Percentiles rank a stretch among this genome's conserved stretches.
Conservation (phyloP, 53 echinoderm and acorn worm species). For the Echinarachnius parma region DNA sequence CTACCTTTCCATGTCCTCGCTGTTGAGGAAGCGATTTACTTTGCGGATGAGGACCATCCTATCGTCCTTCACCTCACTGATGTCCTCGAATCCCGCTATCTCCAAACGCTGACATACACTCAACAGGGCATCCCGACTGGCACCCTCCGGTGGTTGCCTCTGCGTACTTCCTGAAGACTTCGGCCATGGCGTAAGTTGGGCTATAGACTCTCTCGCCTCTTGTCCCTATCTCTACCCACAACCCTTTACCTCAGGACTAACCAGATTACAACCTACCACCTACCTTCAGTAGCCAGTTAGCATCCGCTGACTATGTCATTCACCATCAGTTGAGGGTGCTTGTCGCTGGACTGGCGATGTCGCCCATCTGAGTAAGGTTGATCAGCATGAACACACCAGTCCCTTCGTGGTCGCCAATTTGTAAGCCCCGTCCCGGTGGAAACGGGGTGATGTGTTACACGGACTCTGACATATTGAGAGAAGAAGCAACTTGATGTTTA, state of each 20-base stretch:
- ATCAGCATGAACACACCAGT: slow-evolving; percentile 12
- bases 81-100: not conserved
- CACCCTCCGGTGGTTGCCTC: not conserved
- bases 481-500: no score
- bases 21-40: not conserved
- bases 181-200: slow-evolving; percentile 7
- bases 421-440: slow-evolving; percentile 2
- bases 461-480: no score
- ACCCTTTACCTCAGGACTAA: slow-evolving; percentile 10
- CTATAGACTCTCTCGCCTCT: not conserved
- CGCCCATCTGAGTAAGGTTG: not conserved
- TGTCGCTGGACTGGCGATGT: slow-evolving; percentile 10
- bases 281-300: not conserved
- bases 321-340: not conserved
- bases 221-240: not conserved
- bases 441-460: not conserved
- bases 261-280: slow-evolving; percentile 3
- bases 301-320: no score
- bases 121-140: not conserved
- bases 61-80: not conserved
- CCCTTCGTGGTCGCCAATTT: slow-evolving; percentile 15
- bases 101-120: not conserved
- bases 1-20: not conserved
- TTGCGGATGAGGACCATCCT: not conserved
- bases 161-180: not conserved